Base-by-base conservation (phyloP, 2,113 vertebrate species). In the Prionailurus bengalensis region DNA sequence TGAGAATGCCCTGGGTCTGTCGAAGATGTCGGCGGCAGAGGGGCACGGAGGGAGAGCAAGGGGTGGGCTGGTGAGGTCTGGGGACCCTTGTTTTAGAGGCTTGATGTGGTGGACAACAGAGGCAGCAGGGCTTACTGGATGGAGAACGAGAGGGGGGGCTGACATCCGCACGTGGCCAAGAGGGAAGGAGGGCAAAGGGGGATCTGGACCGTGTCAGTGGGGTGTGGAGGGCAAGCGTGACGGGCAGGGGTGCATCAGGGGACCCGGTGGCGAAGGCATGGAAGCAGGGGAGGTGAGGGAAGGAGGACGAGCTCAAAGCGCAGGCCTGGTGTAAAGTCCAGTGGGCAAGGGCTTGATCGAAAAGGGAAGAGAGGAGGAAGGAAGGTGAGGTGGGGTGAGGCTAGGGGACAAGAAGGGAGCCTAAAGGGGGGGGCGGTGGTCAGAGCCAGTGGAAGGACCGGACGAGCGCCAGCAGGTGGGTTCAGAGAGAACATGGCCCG, bases 401-500 rank as follows among this genome's bases (percentile, higher is more conserved):
- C 23, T 7, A 53, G 55, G 81, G 21, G 25, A 82, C 5, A 63
- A 53, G 39, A 42, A 42, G 13, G 16, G 17, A 91, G 45, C 16
- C 25, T 17, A 21, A 36, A 45, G n/a, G 31, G 63, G 61, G n/a
- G 74, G 55, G 48, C 4, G 0, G 36, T 15, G 74, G 45, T 2
- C 31, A 17, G 10, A 48, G 68, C 25, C 78, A 70, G 73, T 10
- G n/a, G n/a, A 27, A 39, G 55, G n/a, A 31, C n/a, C 8, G 8
- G 42, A n/a, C 1, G 13, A 79, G 48, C 13, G 73, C 45, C 7
- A 76, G 39, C 11, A 65, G 33, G 23, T 29, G 7, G 23, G 8
- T 17, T 7, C 1, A 31, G 48, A 79, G 29, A 39, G 15, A 21
- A 55, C 0, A 0, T 4, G 48, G 15, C 25, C 5, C 1, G 29